These are phyloP conservation scores for Crepidodera aurea DNA, from an alignment of 2,888 invertebrate genomes.

Conservation along the genomic window DNA sequence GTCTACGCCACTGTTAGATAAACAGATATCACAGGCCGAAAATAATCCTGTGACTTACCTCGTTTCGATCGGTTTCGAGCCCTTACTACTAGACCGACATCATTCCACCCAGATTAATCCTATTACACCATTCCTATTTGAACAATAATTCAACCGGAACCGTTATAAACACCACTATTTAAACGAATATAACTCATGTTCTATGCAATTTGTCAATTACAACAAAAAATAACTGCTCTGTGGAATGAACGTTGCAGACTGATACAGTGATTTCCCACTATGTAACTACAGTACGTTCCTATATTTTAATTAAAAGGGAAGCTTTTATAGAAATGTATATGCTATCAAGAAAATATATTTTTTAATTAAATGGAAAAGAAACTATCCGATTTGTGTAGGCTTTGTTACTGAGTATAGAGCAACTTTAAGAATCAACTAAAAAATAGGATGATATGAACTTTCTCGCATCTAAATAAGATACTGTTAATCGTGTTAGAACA, in stretches of 20 bases:
- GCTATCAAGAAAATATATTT: no score
- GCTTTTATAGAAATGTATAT: no score
- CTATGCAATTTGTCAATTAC: conserved; percentile 51
- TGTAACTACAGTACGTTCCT: neutral
- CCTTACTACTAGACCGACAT: conserved; percentile 45
- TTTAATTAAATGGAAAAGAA: no score
- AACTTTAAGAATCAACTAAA: no score
- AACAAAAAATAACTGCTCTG: conserved; percentile 36
- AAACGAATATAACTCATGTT: conserved; percentile 53
- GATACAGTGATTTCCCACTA: conserved; percentile 16
- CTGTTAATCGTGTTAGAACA: no score
- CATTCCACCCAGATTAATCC: conserved; percentile 56
- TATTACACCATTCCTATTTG: conserved; percentile 55
- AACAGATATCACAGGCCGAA: conserved; percentile 35
- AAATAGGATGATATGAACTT: no score
- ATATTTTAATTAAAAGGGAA: neutral
- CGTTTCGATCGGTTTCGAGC: conserved; percentile 27
- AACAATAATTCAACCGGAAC: conserved; percentile 54
- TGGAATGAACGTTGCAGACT: conserved; percentile 4
- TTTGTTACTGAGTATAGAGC: no score
- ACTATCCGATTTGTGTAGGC: no score
- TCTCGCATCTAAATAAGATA: no score
- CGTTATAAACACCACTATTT: conserved; percentile 56
- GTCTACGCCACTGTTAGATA: conserved; percentile 25
- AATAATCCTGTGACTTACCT: conserved; percentile 41